These are phyloP conservation scores for Molanna angustata DNA, from an alignment of 2,888 invertebrate species.

Conservation along the genomic window DNA sequence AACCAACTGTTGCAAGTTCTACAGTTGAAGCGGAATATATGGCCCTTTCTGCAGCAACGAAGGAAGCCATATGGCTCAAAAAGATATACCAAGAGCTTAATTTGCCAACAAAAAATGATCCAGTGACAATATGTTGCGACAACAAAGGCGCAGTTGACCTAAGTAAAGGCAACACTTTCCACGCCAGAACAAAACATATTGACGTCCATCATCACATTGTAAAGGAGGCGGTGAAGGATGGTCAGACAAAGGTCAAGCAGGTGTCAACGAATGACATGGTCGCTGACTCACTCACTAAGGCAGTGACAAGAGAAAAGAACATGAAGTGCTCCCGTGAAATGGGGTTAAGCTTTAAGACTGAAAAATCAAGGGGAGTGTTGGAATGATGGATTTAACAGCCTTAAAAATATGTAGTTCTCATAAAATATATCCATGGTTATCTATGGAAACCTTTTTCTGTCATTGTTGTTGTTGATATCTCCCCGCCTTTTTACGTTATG, in stretches of 20 bases:
- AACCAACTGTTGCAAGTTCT: constrained; percentile 35
- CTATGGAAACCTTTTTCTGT: too few species aligned
- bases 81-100: constrained; percentile 1
- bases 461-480: too few species aligned
- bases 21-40: constrained; percentile 35
- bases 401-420: too few species aligned
- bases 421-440: too few species aligned
- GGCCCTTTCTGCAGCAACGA: constrained; percentile 33
- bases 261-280: not conserved
- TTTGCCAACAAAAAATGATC: not conserved
- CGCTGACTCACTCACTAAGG: constrained; percentile 1
- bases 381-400: too few species aligned
- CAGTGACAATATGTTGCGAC: not conserved
- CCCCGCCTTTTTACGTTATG: too few species aligned
- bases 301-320: not conserved
- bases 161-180: not conserved
- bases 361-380: constrained; percentile 9
- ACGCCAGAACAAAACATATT: not conserved
- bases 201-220: constrained; percentile 1
- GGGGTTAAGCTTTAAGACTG: not conserved
- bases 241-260: not conserved
- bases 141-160: constrained; percentile 2
- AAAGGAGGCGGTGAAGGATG: not conserved
- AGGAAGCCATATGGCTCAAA: constrained; percentile 26
- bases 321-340: not conserved